Percentiles rank a stretch among this genome's conserved stretches.
Conservation (phyloP, 2,113 vertebrate genomes). For the Herpetotheres cachinnans region DNA sequence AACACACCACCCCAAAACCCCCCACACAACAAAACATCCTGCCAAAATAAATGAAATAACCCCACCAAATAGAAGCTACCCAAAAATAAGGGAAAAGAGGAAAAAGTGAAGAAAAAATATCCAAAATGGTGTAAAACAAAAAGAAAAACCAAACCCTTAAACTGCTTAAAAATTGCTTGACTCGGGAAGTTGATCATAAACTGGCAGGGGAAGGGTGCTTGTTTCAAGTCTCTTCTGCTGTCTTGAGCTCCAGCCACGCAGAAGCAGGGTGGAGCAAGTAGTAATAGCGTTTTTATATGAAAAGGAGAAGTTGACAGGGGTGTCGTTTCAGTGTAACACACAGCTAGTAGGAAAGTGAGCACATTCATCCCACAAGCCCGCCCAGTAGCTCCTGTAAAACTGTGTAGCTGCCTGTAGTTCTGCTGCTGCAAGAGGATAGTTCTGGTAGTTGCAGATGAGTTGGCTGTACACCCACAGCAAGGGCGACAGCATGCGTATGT, state of each 20-base stretch:
- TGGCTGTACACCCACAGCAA: too few species aligned
- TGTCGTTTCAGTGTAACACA: accelerated
- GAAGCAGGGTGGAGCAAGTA: not conserved
- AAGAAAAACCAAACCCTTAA: not conserved
- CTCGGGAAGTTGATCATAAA: not conserved
- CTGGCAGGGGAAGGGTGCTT: accelerated
- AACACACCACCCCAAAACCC: accelerated
- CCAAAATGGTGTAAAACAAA: not conserved
- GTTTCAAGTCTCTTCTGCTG: not conserved
- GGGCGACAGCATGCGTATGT: not conserved
- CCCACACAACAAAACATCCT: not conserved
- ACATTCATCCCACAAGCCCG: too few species aligned
- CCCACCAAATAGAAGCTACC: not conserved
- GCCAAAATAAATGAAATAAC: not conserved
- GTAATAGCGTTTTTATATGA: not conserved
- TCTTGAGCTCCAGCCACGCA: not conserved
- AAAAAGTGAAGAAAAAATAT: not conserved
- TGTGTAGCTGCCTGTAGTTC: not conserved
- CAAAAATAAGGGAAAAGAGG: not conserved
- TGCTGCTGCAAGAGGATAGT: not conserved
- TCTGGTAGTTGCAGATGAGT: not conserved
- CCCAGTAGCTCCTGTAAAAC: not conserved
- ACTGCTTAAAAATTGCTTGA: not conserved
- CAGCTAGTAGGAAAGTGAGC: not conserved
- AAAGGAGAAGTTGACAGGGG: not conserved